Evolutionary conservation across 2,113 vertebrate genomes (phyloP).

Genomic region (Oryzias javanicus): DNA sequence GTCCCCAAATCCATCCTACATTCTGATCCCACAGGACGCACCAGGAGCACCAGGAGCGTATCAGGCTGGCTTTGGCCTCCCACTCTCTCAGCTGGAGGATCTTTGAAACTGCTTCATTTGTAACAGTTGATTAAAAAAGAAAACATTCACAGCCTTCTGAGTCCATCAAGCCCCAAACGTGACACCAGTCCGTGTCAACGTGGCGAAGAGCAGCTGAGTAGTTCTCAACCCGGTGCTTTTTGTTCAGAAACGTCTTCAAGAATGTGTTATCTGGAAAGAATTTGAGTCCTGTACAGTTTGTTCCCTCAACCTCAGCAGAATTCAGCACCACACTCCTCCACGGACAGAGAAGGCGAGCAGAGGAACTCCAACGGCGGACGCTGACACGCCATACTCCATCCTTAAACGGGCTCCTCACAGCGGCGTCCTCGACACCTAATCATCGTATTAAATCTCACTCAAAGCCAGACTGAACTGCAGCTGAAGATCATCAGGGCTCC

Average conservation of each 20-base stretch:
- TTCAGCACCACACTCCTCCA: slow-evolving; percentile 40
- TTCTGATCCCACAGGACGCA: slow-evolving; percentile 65
- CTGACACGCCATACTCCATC: slow-evolving; percentile 38
- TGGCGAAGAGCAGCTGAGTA: no score
- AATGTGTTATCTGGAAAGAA: no score
- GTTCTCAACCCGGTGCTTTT: no score
- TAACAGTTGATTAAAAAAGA: slow-evolving; percentile 43
- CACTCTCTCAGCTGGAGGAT: slow-evolving; percentile 52
- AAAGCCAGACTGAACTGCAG: slow-evolving; percentile 64
- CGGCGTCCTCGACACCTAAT: slow-evolving; percentile 43
- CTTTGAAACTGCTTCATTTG: slow-evolving; percentile 50
- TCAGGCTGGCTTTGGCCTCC: slow-evolving; percentile 66
- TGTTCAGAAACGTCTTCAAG: no score
- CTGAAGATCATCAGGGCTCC: slow-evolving; percentile 69
- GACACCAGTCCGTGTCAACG: no score
- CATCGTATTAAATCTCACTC: slow-evolving; percentile 56
- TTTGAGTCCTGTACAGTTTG: no score
- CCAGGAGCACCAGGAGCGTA: slow-evolving; percentile 62
- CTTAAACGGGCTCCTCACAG: slow-evolving; percentile 37
- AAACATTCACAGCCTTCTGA: slow-evolving; percentile 39
- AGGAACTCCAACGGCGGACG: slow-evolving; percentile 52
- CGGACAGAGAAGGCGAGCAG: slow-evolving; percentile 36
- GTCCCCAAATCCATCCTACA: slow-evolving; percentile 66
- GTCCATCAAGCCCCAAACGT: no score
- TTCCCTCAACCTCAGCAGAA: slow-evolving; percentile 25